Evolutionary conservation across 2,888 invertebrate genomes (phyloP), one percentile per base, ranked within the genome.

Genomic region (Coleophora flavipennella): DNA sequence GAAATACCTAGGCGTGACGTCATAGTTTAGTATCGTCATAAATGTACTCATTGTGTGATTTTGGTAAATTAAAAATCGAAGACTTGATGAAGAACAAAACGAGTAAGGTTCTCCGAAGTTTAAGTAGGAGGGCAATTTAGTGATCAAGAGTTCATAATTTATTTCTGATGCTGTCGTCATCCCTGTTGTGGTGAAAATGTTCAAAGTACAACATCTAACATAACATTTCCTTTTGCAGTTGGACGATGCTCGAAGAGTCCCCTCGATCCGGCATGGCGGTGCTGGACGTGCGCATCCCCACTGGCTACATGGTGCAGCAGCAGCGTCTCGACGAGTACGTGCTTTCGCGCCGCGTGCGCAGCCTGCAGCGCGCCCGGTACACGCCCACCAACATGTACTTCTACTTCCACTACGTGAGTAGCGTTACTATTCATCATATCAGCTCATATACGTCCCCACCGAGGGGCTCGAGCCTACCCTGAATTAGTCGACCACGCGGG

Each of bases 341-440:
- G 46, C 83, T 90, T 39, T 91, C 92, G n/a, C 88, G 90, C 36
- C 85, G 88, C 47, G 94, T 96, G 36, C 86, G 90, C 38, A 92
- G 93, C 65, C 86, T 98, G 48, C 92, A 94, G 67, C 87, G 96
- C 45, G 97, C 97, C 34, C 90, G 91, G 57, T 96, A 91, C 73
- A 84, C 88, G 50, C 90, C 92, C 49, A 87, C 90, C 49, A 95
- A 96, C 86, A 91, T 96, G 44, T 80, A 94, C 36, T 96, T 97
- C 81, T 97, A 97, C 76, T 97, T 98, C 68, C 92, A 95, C 70
- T 96, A 92, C 69, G 95, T 96, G 80, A 90, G 92, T 88, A 38
- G 13, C n/a, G 28, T n/a, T n/a, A n/a, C n/a, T n/a, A n/a, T n/a
- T n/a, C n/a, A n/a, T n/a, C n/a, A n/a, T 20, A 20, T 29, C 13